Percentiles rank a stretch among this genome's conserved stretches.
Evolutionary conservation across 2,888 invertebrate genomes (phyloP).

Genomic region (Tetragonisca angustula): DNA sequence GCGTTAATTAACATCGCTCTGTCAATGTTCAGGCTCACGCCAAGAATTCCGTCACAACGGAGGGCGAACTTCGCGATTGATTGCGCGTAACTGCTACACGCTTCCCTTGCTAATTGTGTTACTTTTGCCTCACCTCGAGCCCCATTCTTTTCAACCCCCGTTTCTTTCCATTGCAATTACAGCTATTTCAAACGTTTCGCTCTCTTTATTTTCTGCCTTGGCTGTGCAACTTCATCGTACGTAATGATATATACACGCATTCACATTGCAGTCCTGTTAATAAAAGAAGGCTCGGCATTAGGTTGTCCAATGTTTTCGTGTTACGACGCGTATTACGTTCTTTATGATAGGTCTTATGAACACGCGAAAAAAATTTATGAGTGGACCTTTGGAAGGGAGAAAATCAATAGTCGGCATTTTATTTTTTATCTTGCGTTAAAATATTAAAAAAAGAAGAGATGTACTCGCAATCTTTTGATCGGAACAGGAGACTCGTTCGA

Average conservation of each 20-base stretch:
- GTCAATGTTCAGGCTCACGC: constrained; percentile 2
- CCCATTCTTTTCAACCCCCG: too few species aligned
- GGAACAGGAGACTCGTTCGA: too few species aligned
- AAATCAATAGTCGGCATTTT: too few species aligned
- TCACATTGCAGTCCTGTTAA: not conserved
- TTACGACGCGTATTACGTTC: not conserved
- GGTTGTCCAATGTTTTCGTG: not conserved
- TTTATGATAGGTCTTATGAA: not conserved
- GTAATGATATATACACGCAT: not conserved
- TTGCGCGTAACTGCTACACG: constrained; percentile 13
- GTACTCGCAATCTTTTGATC: too few species aligned
- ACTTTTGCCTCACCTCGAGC: constrained; percentile 13
- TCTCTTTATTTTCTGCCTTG: not conserved
- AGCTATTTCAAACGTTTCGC: not conserved
- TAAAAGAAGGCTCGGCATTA: not conserved
- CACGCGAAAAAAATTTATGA: too few species aligned
- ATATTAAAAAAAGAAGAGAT: too few species aligned
- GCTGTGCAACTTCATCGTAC: not conserved
- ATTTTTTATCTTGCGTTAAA: too few species aligned
- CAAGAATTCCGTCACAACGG: constrained; percentile 23
- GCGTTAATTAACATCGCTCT: constrained; percentile 39
- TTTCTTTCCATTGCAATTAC: constrained; percentile 19
- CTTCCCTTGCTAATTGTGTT: constrained; percentile 32
- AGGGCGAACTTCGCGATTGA: constrained; percentile 20
- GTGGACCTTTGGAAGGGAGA: too few species aligned